These are phyloP conservation scores for Labeo rohita DNA, from an alignment of 2,113 vertebrate genomes.

Conservation along the genomic window DNA sequence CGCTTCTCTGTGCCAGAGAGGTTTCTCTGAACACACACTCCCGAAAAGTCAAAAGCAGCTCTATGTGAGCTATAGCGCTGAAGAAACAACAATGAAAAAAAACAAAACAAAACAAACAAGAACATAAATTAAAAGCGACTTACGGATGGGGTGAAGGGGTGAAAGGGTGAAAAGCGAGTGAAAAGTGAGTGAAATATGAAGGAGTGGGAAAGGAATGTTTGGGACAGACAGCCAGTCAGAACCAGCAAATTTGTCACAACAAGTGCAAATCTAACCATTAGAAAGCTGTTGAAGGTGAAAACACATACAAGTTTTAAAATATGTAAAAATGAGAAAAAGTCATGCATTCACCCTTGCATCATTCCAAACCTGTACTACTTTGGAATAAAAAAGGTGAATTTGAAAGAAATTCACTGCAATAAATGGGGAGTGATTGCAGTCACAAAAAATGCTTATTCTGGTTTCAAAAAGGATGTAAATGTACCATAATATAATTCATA, in stretches of 20 bases:
- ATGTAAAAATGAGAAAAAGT: neutral
- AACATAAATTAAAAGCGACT: constrained; percentile 51
- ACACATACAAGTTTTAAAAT: neutral
- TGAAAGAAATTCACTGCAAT: neutral
- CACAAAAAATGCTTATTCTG: neutral
- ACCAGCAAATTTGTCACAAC: constrained; percentile 11
- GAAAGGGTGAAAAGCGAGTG: neutral
- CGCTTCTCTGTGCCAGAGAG: constrained; percentile 46
- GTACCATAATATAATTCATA: neutral
- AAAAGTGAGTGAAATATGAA: neutral
- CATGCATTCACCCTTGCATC: neutral
- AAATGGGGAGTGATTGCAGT: neutral
- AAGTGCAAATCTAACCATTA: constrained; percentile 19
- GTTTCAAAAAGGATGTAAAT: neutral
- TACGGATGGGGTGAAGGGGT: neutral
- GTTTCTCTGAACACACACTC: constrained; percentile 47
- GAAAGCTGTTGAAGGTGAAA: neutral
- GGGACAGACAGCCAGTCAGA: constrained; percentile 23
- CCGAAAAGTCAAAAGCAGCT: constrained; percentile 39
- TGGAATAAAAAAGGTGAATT: neutral
- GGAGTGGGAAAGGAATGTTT: constrained; percentile 36
- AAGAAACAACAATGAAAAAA: constrained; percentile 36
- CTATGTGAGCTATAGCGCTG: constrained; percentile 40
- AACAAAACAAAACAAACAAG: constrained; percentile 49
- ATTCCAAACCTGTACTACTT: neutral